Evolutionary conservation across 2,888 invertebrate species (phyloP).

Genomic region (Chrysolina haemoptera): DNA sequence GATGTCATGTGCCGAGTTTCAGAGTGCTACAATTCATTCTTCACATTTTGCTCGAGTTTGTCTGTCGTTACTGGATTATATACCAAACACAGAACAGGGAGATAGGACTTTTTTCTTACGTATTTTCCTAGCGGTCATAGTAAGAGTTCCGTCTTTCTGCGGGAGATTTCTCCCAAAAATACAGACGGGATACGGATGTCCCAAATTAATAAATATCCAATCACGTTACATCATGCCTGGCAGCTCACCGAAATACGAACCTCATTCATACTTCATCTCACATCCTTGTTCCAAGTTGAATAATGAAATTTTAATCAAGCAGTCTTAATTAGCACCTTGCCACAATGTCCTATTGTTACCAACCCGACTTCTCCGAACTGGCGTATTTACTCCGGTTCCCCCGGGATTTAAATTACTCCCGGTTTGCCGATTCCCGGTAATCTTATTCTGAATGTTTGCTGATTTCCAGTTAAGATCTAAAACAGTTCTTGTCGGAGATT

Average conservation of each 20-base stretch:
- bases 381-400: conserved; percentile 12
- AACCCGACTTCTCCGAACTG: conserved; percentile 17
- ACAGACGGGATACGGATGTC: no score
- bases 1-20: no score
- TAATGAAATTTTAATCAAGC: conserved; percentile 15
- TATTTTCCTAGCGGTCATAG: no score
- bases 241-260: background rate
- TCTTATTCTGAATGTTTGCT: background rate
- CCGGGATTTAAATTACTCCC: background rate
- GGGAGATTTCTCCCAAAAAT: no score
- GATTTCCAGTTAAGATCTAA: background rate
- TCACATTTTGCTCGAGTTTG: no score
- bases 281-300: background rate
- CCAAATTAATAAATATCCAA: background rate
- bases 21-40: no score
- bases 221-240: background rate
- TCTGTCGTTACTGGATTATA: no score
- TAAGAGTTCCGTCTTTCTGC: no score
- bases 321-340: conserved; percentile 22
- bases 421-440: conserved; percentile 3
- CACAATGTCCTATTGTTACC: conserved; percentile 24
- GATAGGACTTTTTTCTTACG: no score
- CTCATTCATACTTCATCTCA: background rate
- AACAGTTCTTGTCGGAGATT: background rate
- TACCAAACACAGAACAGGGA: no score